Conservation (phyloP, 2,888 invertebrate species). For the Sphecodes monilicornis region DNA sequence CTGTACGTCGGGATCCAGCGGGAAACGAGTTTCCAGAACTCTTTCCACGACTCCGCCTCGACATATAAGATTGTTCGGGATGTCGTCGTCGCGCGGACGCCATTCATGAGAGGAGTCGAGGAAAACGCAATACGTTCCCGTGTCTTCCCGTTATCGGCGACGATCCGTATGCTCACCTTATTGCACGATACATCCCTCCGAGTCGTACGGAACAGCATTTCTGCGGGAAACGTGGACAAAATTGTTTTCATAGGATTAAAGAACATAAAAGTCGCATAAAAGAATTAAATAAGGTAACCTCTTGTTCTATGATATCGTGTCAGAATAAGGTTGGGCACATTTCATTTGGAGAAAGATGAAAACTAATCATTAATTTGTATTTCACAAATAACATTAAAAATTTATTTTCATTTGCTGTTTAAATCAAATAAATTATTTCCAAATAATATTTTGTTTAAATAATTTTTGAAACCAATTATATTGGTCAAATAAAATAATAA, state of each 20-base stretch:
- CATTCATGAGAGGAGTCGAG: neutral
- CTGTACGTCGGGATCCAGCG: neutral
- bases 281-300: neutral
- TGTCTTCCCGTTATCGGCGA: conserved; percentile 3
- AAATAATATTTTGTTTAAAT: no score
- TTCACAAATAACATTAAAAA: no score
- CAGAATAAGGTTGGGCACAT: no score
- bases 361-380: no score
- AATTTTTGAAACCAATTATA: no score
- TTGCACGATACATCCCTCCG: conserved; percentile 7
- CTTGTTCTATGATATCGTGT: no score
- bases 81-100: neutral
- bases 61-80: neutral
- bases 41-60: neutral
- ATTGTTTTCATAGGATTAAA: neutral
- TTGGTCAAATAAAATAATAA: no score
- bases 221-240: neutral
- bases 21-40: conserved; percentile 10
- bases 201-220: neutral
- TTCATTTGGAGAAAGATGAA: no score
- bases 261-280: neutral
- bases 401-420: no score
- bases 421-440: no score
- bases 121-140: neutral
- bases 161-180: conserved; percentile 15